These are phyloP conservation scores for Suillia variegata DNA, from an alignment of 2,888 invertebrate genomes.

Conservation along the genomic window DNA sequence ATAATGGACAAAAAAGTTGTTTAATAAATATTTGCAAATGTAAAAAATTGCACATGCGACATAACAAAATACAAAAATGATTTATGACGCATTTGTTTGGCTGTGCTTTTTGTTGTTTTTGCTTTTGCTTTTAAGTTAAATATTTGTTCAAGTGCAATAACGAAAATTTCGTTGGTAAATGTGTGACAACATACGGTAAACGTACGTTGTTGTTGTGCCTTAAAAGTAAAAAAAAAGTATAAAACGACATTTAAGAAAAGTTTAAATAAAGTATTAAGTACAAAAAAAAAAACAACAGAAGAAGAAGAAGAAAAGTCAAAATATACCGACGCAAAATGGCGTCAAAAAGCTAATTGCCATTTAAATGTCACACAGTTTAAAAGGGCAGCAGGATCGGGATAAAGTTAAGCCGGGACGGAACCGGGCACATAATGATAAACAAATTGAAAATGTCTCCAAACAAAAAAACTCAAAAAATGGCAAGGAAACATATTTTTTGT, in stretches of 20 bases:
- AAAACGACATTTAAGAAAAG: slow-evolving; percentile 19
- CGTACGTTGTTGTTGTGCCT: slow-evolving; percentile 25
- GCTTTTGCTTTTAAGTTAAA: slow-evolving; percentile 15
- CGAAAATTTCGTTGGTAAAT: background rate
- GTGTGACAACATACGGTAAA: slow-evolving; percentile 20
- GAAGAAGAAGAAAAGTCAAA: slow-evolving; percentile 23
- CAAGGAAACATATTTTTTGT: slow-evolving; percentile 16
- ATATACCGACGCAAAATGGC: slow-evolving; percentile 35
- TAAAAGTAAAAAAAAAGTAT: slow-evolving; percentile 25
- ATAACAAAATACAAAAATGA: slow-evolving; percentile 52
- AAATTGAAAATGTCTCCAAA: slow-evolving; percentile 36
- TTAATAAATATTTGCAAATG: slow-evolving; percentile 9
- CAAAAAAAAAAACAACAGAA: slow-evolving; percentile 16
- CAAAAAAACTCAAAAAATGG: slow-evolving; percentile 14
- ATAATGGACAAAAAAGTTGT: too few species aligned
- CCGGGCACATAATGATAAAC: slow-evolving; percentile 41
- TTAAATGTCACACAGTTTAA: slow-evolving; percentile 32
- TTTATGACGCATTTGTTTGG: slow-evolving; percentile 38
- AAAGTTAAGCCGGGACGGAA: too few species aligned
- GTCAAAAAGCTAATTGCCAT: slow-evolving; percentile 50
- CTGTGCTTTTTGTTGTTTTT: slow-evolving; percentile 1
- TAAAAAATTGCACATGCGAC: slow-evolving; percentile 52
- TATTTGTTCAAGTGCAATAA: slow-evolving; percentile 24
- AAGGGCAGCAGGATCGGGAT: slow-evolving; percentile 17
- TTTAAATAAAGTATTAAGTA: too few species aligned